phyloP scores from a whole-genome alignment of 2,888 invertebrate genomes.

The Prionchulus punctatus region DNA sequence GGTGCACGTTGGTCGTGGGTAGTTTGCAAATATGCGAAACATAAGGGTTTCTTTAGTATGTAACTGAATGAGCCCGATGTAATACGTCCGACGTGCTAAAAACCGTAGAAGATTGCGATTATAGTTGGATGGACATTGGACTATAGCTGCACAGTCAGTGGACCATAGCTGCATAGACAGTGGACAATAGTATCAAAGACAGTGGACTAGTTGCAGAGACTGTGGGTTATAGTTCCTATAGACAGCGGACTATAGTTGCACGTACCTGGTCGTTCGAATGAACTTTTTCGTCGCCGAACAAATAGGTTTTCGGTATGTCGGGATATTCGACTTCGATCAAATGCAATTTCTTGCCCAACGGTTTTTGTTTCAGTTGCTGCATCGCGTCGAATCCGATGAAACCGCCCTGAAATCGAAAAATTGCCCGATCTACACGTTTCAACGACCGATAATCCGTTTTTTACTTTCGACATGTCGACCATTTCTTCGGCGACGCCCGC shows the following conservation, averaged over 20 bases:
- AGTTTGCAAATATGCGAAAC: conserved; percentile 39
- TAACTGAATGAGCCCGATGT: conserved; percentile 37
- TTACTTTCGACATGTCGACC: conserved; percentile 32
- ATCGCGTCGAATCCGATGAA: conserved; percentile 23
- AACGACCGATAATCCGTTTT: too few species aligned
- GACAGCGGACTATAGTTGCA: too few species aligned
- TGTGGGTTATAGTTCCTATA: too few species aligned
- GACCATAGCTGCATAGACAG: too few species aligned
- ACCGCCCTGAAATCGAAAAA: conserved; percentile 12
- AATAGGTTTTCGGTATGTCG: neutral
- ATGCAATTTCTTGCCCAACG: conserved; percentile 18
- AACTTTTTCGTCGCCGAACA: conserved; percentile 17
- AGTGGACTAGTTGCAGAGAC: too few species aligned
- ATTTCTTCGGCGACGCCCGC: conserved; percentile 36
- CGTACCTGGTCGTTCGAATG: conserved; percentile 22
- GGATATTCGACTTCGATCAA: conserved; percentile 13
- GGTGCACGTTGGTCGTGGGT: too few species aligned
- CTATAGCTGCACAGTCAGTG: neutral
- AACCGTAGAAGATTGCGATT: conserved; percentile 2
- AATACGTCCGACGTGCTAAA: conserved; percentile 37
- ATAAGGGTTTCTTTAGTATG: conserved; percentile 30
- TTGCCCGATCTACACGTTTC: neutral
- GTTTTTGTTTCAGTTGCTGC: conserved; percentile 33
- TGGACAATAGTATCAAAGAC: too few species aligned
- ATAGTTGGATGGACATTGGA: neutral